Evolutionary conservation across 2,797 vertebrate genomes (phyloP).

Genomic region (Sphenodon punctatus): DNA sequence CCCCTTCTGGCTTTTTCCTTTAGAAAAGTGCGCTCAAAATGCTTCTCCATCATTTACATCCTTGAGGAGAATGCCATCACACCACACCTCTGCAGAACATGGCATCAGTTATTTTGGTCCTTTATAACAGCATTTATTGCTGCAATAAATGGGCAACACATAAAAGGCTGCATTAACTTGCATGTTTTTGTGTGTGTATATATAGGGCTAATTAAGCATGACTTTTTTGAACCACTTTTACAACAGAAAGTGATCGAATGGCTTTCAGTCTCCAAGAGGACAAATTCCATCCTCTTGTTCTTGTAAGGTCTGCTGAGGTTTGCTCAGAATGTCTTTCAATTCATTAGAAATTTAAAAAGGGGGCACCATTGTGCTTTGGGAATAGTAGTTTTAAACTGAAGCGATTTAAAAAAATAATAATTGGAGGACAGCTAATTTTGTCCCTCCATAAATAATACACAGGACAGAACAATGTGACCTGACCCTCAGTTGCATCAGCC

Average conservation of each 20-base stretch:
- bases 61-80: not conserved
- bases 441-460: not conserved
- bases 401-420: slow-evolving; percentile 15
- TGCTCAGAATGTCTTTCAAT: not conserved
- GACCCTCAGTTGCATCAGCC: too few relatives aligned
- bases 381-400: slow-evolving; percentile 27
- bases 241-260: slow-evolving; percentile 5
- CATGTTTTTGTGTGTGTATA: not conserved
- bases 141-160: not conserved
- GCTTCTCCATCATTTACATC: rapidly evolving
- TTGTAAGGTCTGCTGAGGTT: slow-evolving; percentile 8
- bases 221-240: not conserved
- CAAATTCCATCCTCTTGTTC: not conserved
- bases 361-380: not conserved
- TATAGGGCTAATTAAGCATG: not conserved
- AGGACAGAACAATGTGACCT: not conserved
- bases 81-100: not conserved
- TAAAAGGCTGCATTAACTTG: not conserved
- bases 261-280: not conserved
- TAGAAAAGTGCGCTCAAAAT: not conserved
- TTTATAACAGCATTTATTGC: not conserved
- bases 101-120: not conserved
- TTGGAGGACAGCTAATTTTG: slow-evolving; percentile 6
- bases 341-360: not conserved
- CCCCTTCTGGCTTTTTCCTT: not conserved